Conservation (phyloP, 92 coral and sea anemone genomes). For the Actinernus sp. region DNA sequence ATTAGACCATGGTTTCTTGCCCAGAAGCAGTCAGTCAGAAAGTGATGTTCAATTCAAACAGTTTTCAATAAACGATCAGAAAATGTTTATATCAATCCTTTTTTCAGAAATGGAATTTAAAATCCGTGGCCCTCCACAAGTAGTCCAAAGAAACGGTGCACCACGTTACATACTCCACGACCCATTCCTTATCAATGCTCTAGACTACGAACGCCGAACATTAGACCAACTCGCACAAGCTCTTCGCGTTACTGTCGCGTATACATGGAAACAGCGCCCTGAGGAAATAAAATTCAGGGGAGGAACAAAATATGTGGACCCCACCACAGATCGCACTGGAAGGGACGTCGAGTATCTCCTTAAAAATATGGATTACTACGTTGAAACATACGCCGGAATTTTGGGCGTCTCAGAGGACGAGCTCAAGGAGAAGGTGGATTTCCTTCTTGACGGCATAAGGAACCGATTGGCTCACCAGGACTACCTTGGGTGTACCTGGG, state of each 20-base stretch:
- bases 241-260: neutral
- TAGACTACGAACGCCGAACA: constrained; percentile 1
- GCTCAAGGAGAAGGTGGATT: neutral
- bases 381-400: neutral
- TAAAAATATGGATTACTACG: neutral
- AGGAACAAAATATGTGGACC: neutral
- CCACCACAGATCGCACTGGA: neutral
- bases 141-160: neutral
- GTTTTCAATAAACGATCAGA: too few species aligned
- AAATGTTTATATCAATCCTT: too few species aligned
- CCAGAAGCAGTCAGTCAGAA: too few species aligned
- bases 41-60: too few species aligned
- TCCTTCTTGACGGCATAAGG: constrained; percentile 2
- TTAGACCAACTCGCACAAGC: constrained; percentile 14
- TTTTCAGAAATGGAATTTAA: constrained; percentile 7
- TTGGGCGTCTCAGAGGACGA: neutral
- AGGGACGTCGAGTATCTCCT: constrained; percentile 3
- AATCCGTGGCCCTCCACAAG: constrained; percentile 6
- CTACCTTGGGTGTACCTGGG: neutral
- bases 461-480: constrained; percentile 13
- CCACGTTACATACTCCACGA: neutral
- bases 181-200: neutral
- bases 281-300: too few species aligned
- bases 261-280: constrained; percentile 1
- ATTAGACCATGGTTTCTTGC: too few species aligned